Conservation (phyloP, 2,113 vertebrate species). For the Clinocottus analis region DNA sequence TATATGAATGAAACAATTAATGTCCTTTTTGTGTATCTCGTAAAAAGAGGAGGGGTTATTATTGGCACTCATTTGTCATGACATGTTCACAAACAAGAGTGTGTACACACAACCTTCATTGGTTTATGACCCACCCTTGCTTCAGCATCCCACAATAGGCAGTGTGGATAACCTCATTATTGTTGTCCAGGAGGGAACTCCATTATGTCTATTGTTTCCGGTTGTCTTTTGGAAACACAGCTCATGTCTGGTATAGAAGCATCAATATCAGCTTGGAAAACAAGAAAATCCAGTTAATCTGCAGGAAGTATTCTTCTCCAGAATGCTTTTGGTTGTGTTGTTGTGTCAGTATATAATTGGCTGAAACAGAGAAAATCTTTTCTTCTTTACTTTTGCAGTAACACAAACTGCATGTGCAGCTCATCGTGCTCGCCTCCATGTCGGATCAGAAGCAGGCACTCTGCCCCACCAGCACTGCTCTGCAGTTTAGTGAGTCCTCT, state of each 20-base stretch:
- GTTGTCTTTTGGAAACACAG: not conserved
- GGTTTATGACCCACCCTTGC: not conserved
- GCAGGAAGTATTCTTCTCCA: not conserved
- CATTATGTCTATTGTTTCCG: not conserved
- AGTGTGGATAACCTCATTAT: not conserved
- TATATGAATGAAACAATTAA: not conserved
- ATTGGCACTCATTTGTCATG: not conserved
- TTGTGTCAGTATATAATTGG: not conserved
- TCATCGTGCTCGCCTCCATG: not conserved
- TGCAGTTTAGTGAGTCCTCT: too few relatives aligned
- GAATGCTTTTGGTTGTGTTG: not conserved
- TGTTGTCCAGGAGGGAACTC: not conserved
- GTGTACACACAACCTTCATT: constrained; percentile 6
- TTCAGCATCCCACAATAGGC: not conserved
- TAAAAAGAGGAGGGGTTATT: not conserved
- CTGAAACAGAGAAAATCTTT: not conserved
- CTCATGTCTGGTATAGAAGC: not conserved
- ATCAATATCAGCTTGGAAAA: not conserved
- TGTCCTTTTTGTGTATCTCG: not conserved
- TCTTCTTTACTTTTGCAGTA: not conserved
- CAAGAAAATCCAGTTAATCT: not conserved
- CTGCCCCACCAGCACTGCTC: too few relatives aligned
- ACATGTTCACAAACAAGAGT: constrained; percentile 4
- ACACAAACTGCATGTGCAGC: not conserved
- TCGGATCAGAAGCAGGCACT: too few relatives aligned